A percentile compares a stretch with the other conserved stretches of the same genome.
phyloP scores from a whole-genome alignment of 2,888 invertebrate genomes.

The Halictus ligatus region DNA sequence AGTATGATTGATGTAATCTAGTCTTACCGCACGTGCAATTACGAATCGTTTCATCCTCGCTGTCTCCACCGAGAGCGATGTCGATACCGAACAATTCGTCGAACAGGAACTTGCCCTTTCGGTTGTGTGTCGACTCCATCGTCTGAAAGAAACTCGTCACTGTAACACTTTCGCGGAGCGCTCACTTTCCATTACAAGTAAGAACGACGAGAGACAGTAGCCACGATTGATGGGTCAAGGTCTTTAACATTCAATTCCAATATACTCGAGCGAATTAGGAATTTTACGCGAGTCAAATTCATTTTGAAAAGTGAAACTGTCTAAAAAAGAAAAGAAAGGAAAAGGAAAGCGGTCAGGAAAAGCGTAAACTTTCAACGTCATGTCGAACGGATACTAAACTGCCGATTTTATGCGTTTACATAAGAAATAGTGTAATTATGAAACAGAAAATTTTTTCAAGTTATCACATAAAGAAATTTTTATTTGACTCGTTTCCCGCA shows the following conservation, averaged over 20 bases:
- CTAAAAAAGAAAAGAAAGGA: not conserved
- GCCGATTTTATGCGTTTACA: too few relatives aligned
- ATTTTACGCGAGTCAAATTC: not conserved
- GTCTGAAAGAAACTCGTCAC: slow-evolving; percentile 65
- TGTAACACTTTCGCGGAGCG: slow-evolving; percentile 33
- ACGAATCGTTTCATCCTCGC: slow-evolving; percentile 86
- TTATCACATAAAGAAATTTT: too few relatives aligned
- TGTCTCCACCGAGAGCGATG: slow-evolving; percentile 71
- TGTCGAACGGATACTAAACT: not conserved
- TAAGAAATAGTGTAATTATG: too few relatives aligned
- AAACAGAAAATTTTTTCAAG: not conserved
- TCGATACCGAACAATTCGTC: slow-evolving; percentile 90
- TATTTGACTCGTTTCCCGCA: too few relatives aligned
- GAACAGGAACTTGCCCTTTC: slow-evolving; percentile 89
- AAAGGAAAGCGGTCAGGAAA: not conserved
- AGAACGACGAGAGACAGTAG: slow-evolving; percentile 75
- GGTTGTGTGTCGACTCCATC: slow-evolving; percentile 80
- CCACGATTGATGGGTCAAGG: slow-evolving; percentile 79
- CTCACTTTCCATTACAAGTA: slow-evolving; percentile 71
- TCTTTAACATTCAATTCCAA: slow-evolving; percentile 52
- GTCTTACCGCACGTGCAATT: slow-evolving; percentile 91
- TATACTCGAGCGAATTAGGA: slow-evolving; percentile 25
- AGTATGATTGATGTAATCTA: not conserved
- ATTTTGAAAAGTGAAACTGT: not conserved
- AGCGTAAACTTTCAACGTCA: not conserved